Conservation (phyloP, 2,113 vertebrate genomes). For the Thunnus thynnus region DNA sequence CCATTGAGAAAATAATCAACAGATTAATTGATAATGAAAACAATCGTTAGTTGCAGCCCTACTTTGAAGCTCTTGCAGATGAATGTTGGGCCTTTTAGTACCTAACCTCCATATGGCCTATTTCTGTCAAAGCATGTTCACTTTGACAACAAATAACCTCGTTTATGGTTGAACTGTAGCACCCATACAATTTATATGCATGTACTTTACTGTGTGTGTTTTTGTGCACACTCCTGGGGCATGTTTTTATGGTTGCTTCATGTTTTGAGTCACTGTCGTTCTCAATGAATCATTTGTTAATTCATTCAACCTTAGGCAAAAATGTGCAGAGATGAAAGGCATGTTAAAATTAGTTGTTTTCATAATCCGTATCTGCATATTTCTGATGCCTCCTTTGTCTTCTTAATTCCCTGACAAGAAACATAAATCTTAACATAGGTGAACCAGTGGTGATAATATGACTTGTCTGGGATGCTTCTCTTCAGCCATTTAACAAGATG, state of each 20-base stretch:
- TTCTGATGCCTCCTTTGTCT: too few species aligned
- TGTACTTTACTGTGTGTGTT: background rate
- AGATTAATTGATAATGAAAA: too few species aligned
- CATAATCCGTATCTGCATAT: background rate
- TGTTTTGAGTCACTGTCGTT: conserved; percentile 38
- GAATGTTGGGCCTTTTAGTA: conserved; percentile 8
- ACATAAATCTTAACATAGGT: too few species aligned
- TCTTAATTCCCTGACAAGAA: too few species aligned
- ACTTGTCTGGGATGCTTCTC: background rate
- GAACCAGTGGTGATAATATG: background rate
- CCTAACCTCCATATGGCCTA: conserved; percentile 42
- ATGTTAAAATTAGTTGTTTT: conserved; percentile 7
- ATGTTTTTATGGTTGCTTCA: conserved; percentile 10
- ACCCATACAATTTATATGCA: background rate
- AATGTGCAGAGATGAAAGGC: background rate
- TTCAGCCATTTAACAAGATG: background rate
- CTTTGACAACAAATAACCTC: conserved; percentile 22
- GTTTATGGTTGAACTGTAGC: conserved; percentile 1
- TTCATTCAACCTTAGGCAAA: background rate
- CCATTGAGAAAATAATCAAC: too few species aligned
- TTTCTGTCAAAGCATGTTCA: conserved; percentile 47
- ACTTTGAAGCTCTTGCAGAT: background rate
- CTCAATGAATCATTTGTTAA: conserved; percentile 12
- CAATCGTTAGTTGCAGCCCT: too few species aligned
- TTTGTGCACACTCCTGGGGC: background rate